Percentiles rank a stretch among this genome's conserved stretches.
Conservation (phyloP, 2,113 vertebrate species). For the Aegotheles bennettii region DNA sequence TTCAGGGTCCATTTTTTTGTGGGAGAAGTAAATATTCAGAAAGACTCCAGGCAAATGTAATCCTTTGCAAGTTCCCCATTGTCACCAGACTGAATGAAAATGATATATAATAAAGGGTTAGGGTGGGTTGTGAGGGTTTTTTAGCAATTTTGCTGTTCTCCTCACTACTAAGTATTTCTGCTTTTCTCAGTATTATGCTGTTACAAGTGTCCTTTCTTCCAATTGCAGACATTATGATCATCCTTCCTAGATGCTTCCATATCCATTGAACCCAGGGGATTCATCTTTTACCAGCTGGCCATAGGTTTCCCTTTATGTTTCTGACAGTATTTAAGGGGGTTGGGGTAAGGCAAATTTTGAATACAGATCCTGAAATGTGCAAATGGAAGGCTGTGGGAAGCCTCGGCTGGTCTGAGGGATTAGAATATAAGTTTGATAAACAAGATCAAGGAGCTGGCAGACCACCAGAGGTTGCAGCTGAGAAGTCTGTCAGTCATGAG, state of each 20-base stretch:
- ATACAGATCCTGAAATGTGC: neutral
- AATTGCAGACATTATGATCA: neutral
- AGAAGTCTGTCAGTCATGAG: too few relatives aligned
- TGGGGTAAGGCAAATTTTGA: neutral
- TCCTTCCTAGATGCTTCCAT: neutral
- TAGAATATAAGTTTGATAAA: too few relatives aligned
- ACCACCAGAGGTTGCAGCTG: too few relatives aligned
- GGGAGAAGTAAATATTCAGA: neutral
- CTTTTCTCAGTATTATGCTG: neutral
- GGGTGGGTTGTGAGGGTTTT: neutral
- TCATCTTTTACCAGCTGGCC: neutral
- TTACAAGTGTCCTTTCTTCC: neutral
- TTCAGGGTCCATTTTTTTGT: neutral
- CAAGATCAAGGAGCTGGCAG: too few relatives aligned
- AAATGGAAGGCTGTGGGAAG: too few relatives aligned
- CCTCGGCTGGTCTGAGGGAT: too few relatives aligned
- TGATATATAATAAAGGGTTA: neutral
- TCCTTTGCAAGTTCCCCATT: rapidly evolving
- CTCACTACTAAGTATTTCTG: neutral
- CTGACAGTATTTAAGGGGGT: neutral
- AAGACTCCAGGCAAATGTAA: neutral
- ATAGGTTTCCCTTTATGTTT: neutral
- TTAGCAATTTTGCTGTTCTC: neutral
- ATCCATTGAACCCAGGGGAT: neutral
- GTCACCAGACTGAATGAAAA: neutral